Base-by-base conservation (phyloP, 1,140 invertebrate genomes). In the Apis dorsata region DNA sequence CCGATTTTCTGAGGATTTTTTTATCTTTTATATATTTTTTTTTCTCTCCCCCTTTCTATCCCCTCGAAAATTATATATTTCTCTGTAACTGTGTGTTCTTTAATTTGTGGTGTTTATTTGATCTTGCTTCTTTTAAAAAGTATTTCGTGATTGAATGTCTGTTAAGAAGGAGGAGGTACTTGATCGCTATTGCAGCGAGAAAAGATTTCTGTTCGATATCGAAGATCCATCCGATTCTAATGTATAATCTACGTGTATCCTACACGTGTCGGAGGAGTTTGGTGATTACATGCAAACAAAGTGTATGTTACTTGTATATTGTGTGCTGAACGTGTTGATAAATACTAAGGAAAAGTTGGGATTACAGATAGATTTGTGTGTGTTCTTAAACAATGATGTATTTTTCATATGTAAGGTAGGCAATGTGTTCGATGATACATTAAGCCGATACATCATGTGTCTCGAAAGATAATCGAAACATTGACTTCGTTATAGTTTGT, bases 311-410 rank as follows among this genome's bases (percentile, higher is more conserved):
- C 10, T 81, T 12, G 59, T 75, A 63, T 75, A 28, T 10, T 17
- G 55, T 73, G 68, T 65, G 21, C 60, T 68, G 68, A 71, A 73
- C 24, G 66, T 69, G 51, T 75, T 13, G 51, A 9, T 77, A 9
- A 65, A 49, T 57, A 51, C 10, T 71, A 78, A 87, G 83, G 83
- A 82, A 59, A 51, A 81, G 34, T 62, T 71, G 71, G 74, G 87
- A 85, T 87, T 87, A 88, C 63, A 87, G 78, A 87, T 68, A 85
- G 74, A 82, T 87, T 72, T 66, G 79, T 88, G 83, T 88, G 85
- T 87, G 75, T 88, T 87, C 83, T 81, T 73, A 88, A 87, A 88
- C 57, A 88, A 60, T 79, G 85, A 85, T 88, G 86, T 88, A 88
- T 88, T 87, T 44, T 84, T 66, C 57, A 87, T 78, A 88, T 70